Evolutionary conservation across 1,140 invertebrate species (phyloP), one percentile per base, ranked within the genome.

Genomic region (Procambarus virginalis): DNA sequence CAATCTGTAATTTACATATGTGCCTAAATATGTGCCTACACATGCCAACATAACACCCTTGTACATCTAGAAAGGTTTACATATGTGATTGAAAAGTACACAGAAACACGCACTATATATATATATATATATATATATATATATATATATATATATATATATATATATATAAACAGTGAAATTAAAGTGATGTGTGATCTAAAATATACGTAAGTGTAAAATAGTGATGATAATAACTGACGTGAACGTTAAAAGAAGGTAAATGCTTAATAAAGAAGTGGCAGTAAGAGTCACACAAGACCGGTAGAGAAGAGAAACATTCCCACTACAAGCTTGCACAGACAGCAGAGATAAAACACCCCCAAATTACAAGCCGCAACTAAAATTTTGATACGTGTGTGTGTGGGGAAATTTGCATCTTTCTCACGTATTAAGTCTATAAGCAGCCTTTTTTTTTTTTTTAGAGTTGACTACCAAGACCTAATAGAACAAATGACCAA

Each of bases 401-500:
- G 12, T 17, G 60, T 64, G 60, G 60, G 10, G 4, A 64, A 12
- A 34, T 34, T 34, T 34, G 34, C 34, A 58, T 9, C 12, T 58
- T 58, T 34, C 1, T 34, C 34, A 34, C 34, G 34, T 34, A 34
- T 34, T 34, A 34, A 64, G 60, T 20, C 60, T 51, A 82, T 6
- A 82, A 60, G 14, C 51, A 20, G 80, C 46, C 51, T 60, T 20
- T 34, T 34, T 34, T 34, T 34, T 34, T 34, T 34, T 34, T 34
- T 34, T 60, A 60, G 8, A 58, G 58, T 14, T 45, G 81, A 70
- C 49, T 58, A 83, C 20, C n/a, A 83, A 14, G 45, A 64, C 76
- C 60, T 45, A 86, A 17, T 51, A 86, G 34, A 82, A 75, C 55
- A 82, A 76, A 60, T 82, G 81, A 79, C 82, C 88, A 64, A 89